Conservation (phyloP, 2,797 vertebrate genomes). For the Galago senegalensis region DNA sequence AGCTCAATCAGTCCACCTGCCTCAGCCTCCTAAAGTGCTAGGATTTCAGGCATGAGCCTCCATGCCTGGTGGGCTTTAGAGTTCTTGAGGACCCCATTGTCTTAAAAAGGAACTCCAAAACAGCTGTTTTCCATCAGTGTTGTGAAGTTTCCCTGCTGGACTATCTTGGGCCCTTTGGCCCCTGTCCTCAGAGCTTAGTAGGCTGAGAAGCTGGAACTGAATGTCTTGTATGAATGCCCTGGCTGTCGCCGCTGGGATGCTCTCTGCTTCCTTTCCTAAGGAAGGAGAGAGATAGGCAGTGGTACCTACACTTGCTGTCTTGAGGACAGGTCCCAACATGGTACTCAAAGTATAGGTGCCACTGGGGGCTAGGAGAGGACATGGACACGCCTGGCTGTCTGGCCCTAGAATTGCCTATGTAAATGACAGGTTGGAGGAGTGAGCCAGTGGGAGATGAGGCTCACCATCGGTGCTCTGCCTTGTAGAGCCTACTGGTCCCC, state of each 20-base stretch:
- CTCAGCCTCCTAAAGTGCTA: neutral
- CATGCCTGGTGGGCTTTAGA: neutral
- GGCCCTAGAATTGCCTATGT: neutral
- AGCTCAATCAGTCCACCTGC: neutral
- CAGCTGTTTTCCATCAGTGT: neutral
- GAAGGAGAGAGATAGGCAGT: neutral
- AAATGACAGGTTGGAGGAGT: neutral
- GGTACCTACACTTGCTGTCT: neutral
- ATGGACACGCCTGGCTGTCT: rapidly evolving
- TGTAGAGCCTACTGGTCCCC: neutral
- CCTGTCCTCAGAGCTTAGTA: neutral
- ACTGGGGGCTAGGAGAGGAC: neutral
- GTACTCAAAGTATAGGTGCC: rapidly evolving
- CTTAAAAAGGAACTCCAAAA: neutral
- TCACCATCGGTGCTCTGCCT: neutral
- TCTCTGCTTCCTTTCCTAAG: neutral
- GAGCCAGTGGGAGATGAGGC: neutral
- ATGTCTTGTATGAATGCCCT: rapidly evolving
- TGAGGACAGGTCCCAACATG: neutral
- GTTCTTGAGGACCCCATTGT: neutral
- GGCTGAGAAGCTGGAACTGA: neutral
- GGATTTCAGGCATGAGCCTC: neutral
- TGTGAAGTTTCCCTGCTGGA: neutral
- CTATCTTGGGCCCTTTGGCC: neutral
- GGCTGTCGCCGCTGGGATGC: neutral